Base-by-base conservation (phyloP, 2,113 vertebrate genomes). In the Ammospiza caudacuta region DNA sequence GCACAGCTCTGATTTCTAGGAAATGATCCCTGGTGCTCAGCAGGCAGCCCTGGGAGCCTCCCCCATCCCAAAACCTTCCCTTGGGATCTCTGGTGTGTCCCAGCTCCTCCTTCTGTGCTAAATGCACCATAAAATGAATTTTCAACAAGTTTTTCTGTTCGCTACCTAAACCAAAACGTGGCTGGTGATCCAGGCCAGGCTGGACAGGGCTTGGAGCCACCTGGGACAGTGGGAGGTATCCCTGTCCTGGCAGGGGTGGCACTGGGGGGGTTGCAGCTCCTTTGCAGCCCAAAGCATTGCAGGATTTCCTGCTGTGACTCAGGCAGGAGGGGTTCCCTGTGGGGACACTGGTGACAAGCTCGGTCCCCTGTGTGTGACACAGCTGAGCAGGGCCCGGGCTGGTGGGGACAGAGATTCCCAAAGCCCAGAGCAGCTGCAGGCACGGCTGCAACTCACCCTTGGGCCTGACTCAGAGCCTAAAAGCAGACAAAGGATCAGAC, bases 351-450 rank as follows among this genome's bases (percentile, higher is more conserved):
- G 35, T 5, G 75, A 39, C 67, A 72, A 0, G 15, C 33, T 28
- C 0, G 0, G 21, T 33, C 2, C 55, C 73, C 35, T 0, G 69
- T 0, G 5, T 8, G 58, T 2, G 49, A 27, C 33, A 39, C 4
- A 1, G 15, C 69, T 1, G 8, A 39, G 11, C 1, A 2, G 55
- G 54, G 11, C 3, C 43, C 1, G 2, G 39, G 47, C 0, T 41
- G 57, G 23, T 1, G 9, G 6, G 14, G 49, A 28, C 41, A 67
- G 43, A 70, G 54, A 37, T 23, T 24, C 72, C 58, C 59, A 22
- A 29, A 59, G 2, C 21, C 54, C 77, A 10, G 43, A 68, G 80
- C 68, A 75, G 82, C 79, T 46, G 57, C 5, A 5, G 39, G 25
- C 54, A 91, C 0, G 28, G 80, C 46, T 51, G 66, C 57, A 67